Conservation (phyloP, 1,140 invertebrate genomes). For the Bombus waltoni region DNA sequence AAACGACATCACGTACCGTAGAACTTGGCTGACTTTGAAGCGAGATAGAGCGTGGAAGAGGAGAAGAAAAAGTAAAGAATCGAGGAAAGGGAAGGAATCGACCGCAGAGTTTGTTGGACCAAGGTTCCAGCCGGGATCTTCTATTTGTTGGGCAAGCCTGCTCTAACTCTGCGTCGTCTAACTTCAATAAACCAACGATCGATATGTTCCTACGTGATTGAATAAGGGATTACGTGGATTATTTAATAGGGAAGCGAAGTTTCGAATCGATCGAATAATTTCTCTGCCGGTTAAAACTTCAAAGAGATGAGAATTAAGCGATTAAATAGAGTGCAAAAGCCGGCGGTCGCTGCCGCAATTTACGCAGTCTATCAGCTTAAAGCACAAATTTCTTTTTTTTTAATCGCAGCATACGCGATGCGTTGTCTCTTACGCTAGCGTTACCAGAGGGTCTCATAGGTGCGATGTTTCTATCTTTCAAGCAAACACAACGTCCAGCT, state of each 20-base stretch:
- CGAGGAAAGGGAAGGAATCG: not conserved
- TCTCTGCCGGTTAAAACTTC: not conserved
- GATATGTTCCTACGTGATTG: not conserved
- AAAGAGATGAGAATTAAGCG: not conserved
- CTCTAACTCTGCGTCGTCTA: not conserved
- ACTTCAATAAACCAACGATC: not conserved
- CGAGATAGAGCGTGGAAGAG: not conserved
- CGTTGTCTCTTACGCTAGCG: too few relatives aligned
- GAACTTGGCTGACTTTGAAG: not conserved
- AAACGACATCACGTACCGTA: slow-evolving; percentile 27
- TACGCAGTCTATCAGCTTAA: too few relatives aligned
- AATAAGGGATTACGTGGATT: not conserved
- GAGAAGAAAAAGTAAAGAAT: too few relatives aligned
- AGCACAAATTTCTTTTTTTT: too few relatives aligned
- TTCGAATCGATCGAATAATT: not conserved
- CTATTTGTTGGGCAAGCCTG: slow-evolving; percentile 4
- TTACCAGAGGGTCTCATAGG: too few relatives aligned
- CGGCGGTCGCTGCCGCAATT: too few relatives aligned
- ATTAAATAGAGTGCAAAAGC: not conserved
- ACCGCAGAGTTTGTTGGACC: slow-evolving; percentile 23
- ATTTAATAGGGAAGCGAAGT: not conserved
- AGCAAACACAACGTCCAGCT: too few relatives aligned
- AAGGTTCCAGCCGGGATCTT: not conserved
- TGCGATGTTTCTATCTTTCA: too few relatives aligned
- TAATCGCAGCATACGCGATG: fast-evolving